Evolutionary conservation across 2,888 invertebrate species (phyloP).

Genomic region (Aspidapion aeneum): DNA sequence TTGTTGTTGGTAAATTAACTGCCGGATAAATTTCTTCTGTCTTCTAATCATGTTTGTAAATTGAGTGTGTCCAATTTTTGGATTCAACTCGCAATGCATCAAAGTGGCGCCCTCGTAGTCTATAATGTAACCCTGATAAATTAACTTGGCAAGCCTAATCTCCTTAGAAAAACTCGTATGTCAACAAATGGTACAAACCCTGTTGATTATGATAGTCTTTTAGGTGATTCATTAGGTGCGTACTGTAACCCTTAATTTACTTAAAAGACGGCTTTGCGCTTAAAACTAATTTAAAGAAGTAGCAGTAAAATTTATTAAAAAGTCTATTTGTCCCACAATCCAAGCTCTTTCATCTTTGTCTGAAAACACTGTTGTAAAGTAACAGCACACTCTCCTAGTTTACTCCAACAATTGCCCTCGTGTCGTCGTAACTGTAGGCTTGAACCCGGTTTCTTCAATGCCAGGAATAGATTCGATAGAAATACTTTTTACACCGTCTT

Average conservation of each 20-base stretch:
- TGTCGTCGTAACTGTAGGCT: constrained; percentile 60
- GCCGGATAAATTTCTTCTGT: constrained; percentile 84
- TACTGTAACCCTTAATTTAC: constrained; percentile 97
- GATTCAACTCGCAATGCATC: constrained; percentile 97
- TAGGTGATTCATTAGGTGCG: constrained; percentile 97
- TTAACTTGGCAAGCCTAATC: constrained; percentile 64
- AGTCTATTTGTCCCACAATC: constrained; percentile 80
- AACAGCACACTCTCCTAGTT: constrained; percentile 86
- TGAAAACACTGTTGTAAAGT: constrained; percentile 90
- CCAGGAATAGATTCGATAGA: constrained; percentile 97
- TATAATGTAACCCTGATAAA: constrained; percentile 91
- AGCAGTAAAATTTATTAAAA: no score
- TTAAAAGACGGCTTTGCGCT: no score
- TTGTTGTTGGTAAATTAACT: constrained; percentile 83
- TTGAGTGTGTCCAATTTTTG: constrained; percentile 89
- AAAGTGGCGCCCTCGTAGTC: constrained; percentile 97
- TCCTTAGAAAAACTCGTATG: constrained; percentile 98
- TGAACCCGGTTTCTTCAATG: constrained; percentile 92
- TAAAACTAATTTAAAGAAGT: no score
- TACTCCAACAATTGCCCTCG: constrained; percentile 61
- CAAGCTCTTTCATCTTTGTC: constrained; percentile 87
- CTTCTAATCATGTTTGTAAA: constrained; percentile 84
- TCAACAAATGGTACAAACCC: constrained; percentile 88
- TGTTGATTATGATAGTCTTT: constrained; percentile 95
- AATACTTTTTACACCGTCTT: constrained; percentile 94